Evolutionary conservation across 2,113 vertebrate genomes (phyloP), one percentile per base, ranked within the genome.

Genomic region (Scomber scombrus): DNA sequence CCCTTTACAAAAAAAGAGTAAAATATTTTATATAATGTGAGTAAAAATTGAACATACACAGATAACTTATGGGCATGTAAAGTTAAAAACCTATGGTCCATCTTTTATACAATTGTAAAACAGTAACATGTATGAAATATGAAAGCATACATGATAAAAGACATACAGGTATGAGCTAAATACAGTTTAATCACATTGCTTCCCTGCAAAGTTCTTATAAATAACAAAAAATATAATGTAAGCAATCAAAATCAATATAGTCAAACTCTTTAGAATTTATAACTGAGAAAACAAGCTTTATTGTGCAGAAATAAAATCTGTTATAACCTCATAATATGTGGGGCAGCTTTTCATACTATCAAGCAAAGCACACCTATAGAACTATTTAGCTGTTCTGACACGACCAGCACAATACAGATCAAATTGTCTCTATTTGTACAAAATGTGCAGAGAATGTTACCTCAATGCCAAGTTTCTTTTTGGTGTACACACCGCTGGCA

Each of bases 401-500:
- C 23, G 15, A 5, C 4, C 3, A 9, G 21, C 14, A 14, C 15
- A 64, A 10, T 12, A 43, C 23, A 52, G 18, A 1, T 8, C 45
- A 64, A 18, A 46, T 21, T 0, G 1, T 18, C 2, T 68, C 11
- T 15, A 3, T 56, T 14, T 49, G 18, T 45, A n/a, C 13, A 16
- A 16, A 50, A 14, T 40, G n/a, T 29, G 1, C 13, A 43, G 40
- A 14, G 23, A 69, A 47, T 14, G 8, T 69, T 94, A 98, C 97
- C 96, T 98, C 95, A 34, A 91, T 93, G 75, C 95, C 94, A 0
- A 98, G 94, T 88, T 98, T 98, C 87, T 97, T 94, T 84, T 98
- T 98, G 43, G 94, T 98, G 88, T 97, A 98, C 91, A 98, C 97
- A 13, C 95, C 95, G 76, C 90, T 97, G 29, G 97, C 95, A 0